Percentiles rank a stretch among this genome's conserved stretches.
Conservation (phyloP, 2,888 invertebrate genomes). For the Stratiomys singularior region DNA sequence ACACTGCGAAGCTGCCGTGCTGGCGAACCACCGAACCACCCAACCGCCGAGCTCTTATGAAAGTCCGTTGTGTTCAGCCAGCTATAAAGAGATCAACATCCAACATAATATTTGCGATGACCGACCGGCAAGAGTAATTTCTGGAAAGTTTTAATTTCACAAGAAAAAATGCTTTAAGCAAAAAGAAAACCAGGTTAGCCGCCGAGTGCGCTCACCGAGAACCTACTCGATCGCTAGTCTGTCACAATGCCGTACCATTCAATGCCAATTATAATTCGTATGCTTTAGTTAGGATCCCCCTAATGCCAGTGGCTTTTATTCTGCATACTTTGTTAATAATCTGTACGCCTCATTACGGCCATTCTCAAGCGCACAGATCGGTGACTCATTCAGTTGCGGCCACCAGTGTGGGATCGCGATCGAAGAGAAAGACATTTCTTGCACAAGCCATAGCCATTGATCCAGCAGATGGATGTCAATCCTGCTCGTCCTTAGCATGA, state of each 20-base stretch:
- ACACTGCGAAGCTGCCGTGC: conserved; percentile 21
- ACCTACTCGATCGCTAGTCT: background rate
- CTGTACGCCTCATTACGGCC: conserved; percentile 24
- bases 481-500: background rate
- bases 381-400: background rate
- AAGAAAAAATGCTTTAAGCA: conserved; percentile 4
- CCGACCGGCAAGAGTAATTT: conserved; percentile 35
- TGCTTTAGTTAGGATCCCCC: background rate
- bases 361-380: no score
- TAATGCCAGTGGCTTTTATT: background rate
- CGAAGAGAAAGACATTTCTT: background rate
- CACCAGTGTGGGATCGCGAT: conserved; percentile 14
- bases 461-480: conserved; percentile 9
- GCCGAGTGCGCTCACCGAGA: background rate
- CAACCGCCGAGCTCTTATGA: conserved; percentile 32
- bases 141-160: conserved; percentile 37
- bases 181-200: conserved; percentile 37
- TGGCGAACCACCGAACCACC: background rate
- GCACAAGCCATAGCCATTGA: background rate
- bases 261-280: conserved; percentile 2
- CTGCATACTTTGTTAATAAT: background rate
- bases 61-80: conserved; percentile 45
- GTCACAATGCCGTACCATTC: background rate
- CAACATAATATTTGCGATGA: conserved; percentile 35
- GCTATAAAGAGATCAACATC: conserved; percentile 34